Base-by-base conservation (phyloP, 1,140 invertebrate genomes). In the Atta colombica region DNA sequence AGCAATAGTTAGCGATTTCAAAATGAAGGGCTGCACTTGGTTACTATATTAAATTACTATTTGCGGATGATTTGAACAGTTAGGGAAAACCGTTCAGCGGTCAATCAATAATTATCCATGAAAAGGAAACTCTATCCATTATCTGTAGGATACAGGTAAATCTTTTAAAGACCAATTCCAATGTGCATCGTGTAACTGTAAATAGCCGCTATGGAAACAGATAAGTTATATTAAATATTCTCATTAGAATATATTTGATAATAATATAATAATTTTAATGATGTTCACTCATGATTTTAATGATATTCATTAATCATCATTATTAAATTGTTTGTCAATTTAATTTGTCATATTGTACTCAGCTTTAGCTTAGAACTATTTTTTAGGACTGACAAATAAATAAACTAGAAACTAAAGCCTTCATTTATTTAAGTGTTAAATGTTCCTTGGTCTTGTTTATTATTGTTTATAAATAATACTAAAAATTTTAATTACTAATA, bases 31-130 rank as follows among this genome's bases (percentile, higher is more conserved):
- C 63, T 61, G 14, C 6, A 14, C 18, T 61, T 58, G 53, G 82
- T 86, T 63, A 61, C 63, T 78, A 84, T 89, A 91, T 91, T 90
- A 77, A 88, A 51, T 91, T 91, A 89, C 90, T 89, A 69, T 89
- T 91, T 86, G 86, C 72, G 49, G 71, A 80, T 85, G 82, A 89
- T 91, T 89, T 88, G 21, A 75, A 80, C 72, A 88, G 91, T 89
- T 90, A 90, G 84, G 78, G 66, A 87, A 90, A 80, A 77, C 5
- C 55, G 60, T 58, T 35, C 49, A 14, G 39, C 25, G 74, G 82
- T 75, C 25, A 25, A 25, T 61, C 60, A 28, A 78, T 84, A 71
- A 89, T 90, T 74, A 81, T 18, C 53, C 80, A 45, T 80, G 60
- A 63, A 69, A n/a, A 63, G 90, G 90, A 90, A 90, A 90, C n/a